Conservation (phyloP, 1,140 invertebrate species). For the Palaemon carinicauda region DNA sequence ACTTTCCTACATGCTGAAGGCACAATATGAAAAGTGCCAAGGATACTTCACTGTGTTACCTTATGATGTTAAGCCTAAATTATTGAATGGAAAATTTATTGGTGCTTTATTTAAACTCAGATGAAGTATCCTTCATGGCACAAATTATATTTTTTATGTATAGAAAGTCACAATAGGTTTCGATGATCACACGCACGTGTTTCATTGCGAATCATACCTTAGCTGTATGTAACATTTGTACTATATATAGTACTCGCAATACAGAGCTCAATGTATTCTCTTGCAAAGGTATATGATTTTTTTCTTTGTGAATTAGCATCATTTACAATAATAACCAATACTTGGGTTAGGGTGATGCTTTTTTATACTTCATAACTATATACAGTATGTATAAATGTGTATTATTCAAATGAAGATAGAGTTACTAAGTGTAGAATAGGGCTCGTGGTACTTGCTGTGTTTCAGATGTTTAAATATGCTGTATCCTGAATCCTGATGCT, state of each 20-base stretch:
- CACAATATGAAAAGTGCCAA: background rate
- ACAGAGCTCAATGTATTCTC: constrained; percentile 32
- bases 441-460: background rate
- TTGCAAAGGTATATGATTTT: constrained; percentile 33
- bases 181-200: background rate
- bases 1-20: background rate
- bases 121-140: background rate
- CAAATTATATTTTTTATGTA: background rate
- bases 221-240: constrained; percentile 22
- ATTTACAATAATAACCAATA: constrained; percentile 13
- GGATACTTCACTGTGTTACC: constrained; percentile 9
- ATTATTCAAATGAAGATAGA: background rate
- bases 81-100: background rate
- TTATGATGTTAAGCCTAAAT: background rate
- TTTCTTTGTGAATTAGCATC: background rate
- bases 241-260: constrained; percentile 18
- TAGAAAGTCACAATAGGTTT: background rate
- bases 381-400: background rate
- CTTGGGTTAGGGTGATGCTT: constrained; percentile 31
- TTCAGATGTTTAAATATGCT: constrained; percentile 9
- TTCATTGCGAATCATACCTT: background rate
- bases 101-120: background rate
- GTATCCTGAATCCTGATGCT: constrained; percentile 19
- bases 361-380: background rate
- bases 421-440: constrained; percentile 5